phyloP scores from a whole-genome alignment of 2,888 invertebrate species.

The Hylaea fasciaria region DNA sequence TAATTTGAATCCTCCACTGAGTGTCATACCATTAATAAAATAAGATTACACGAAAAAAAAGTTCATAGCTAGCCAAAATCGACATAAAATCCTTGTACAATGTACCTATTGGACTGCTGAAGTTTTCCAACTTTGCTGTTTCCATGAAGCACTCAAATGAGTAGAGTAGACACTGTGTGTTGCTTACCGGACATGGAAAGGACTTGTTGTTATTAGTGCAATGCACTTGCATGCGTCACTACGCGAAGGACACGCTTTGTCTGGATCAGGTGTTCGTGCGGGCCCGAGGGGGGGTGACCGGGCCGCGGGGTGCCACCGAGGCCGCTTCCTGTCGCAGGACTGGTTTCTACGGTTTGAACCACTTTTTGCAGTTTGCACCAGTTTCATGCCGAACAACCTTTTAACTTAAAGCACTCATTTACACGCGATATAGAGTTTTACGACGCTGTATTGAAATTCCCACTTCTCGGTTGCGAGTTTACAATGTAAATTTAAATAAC shows the following conservation, averaged over 20 bases:
- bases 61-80: no score
- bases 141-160: slow-evolving; percentile 35
- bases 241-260: slow-evolving; percentile 81
- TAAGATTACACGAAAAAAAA: neutral
- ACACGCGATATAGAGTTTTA: slow-evolving; percentile 35
- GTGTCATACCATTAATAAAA: neutral
- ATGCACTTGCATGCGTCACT: slow-evolving; percentile 82
- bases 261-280: slow-evolving; percentile 76
- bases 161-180: slow-evolving; percentile 45
- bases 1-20: neutral
- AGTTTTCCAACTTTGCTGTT: slow-evolving; percentile 4
- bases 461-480: slow-evolving; percentile 29
- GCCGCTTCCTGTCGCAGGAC: slow-evolving; percentile 82
- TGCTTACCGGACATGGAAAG: slow-evolving; percentile 75
- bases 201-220: slow-evolving; percentile 77
- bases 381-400: slow-evolving; percentile 72
- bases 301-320: slow-evolving; percentile 61
- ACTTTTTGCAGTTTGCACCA: slow-evolving; percentile 81
- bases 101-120: no score
- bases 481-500: slow-evolving; percentile 24
- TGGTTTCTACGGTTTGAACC: slow-evolving; percentile 80
- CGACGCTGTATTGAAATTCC: slow-evolving; percentile 30
- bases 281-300: slow-evolving; percentile 40
- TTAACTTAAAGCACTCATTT: slow-evolving; percentile 58
- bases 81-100: no score